These are phyloP conservation scores for Corythucha ciliata DNA, from an alignment of 2,888 invertebrate species.

Conservation along the genomic window DNA sequence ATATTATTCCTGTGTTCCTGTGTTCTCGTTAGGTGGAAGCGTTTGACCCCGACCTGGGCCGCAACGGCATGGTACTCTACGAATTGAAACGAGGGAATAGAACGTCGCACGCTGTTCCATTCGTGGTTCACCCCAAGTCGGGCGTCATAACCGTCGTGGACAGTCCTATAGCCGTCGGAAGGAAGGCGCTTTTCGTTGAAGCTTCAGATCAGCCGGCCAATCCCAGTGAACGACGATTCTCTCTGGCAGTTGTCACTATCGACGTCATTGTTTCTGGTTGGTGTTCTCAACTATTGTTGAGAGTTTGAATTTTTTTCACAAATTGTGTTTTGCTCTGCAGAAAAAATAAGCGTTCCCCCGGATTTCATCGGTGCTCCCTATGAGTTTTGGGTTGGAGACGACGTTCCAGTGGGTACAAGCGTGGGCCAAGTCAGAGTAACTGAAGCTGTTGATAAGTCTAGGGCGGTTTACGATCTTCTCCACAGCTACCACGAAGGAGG, in stretches of 20 bases:
- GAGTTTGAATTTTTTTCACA: neutral
- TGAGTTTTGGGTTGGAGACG: conserved; percentile 84
- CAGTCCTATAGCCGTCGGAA: conserved; percentile 56
- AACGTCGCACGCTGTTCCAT: conserved; percentile 24
- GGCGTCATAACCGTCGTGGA: conserved; percentile 58
- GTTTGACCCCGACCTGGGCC: conserved; percentile 68
- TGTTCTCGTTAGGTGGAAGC: conserved; percentile 67
- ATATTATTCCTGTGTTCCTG: conserved; percentile 45
- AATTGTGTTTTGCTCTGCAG: conserved; percentile 40
- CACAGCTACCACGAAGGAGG: conserved; percentile 80
- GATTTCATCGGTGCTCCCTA: conserved; percentile 78
- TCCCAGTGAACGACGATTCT: conserved; percentile 71
- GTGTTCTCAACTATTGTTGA: neutral
- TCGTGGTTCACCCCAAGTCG: conserved; percentile 53
- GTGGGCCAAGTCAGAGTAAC: conserved; percentile 75
- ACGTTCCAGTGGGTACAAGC: conserved; percentile 72
- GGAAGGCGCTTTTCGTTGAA: conserved; percentile 72
- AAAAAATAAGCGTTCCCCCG: conserved; percentile 49
- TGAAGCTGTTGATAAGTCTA: conserved; percentile 56
- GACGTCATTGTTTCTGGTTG: conserved; percentile 53
- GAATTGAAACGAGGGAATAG: conserved; percentile 53
- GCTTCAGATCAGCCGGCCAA: conserved; percentile 74
- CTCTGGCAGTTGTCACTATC: conserved; percentile 74
- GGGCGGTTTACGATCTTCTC: conserved; percentile 63
- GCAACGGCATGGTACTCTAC: conserved; percentile 66